Evolutionary conservation across 2,113 vertebrate species (phyloP), one percentile per base, ranked within the genome.

Genomic region (Marmota flaviventris): DNA sequence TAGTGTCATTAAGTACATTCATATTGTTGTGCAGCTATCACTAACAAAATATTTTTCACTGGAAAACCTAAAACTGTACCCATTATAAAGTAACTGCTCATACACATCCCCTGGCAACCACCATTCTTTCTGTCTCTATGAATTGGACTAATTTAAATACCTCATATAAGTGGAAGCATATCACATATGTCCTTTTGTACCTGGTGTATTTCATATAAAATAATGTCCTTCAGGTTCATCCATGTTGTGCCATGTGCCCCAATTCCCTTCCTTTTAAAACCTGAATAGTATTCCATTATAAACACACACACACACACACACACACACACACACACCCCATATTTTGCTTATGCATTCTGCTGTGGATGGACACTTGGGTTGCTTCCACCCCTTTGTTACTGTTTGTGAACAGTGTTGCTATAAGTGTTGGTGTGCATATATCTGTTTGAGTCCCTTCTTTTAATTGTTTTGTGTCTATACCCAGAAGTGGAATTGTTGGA

Each of bases 171-270:
- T 39, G 4, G 29, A 83, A 89, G 84, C 13, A 94, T 79, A 39
- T 8, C 73, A 45, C 45, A 78, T 89, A 70, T 73, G 34, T 77
- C 29, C 1, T 73, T 91, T 91, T 78, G 32, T 75, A 20, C 16
- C 34, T 89, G 48, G 18, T 16, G 58, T 95, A 89, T 91, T 91
- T 95, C 34, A 87, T 32, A 72, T 84, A 58, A 61, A 2, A 45
- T 17, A 58, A 32, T 39, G 1, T 87, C 39, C 4, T 91, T 13
- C 86, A 53, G 65, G 53, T 73, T 91, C 24, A 75, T 79, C 32
- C 20, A 25, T 78, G 25, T 67, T 90, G 17, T 77, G 78, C 2
- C 65, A 85, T 56, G 17, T 69, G 13, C 88, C 17, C 37, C 22
- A 58, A 88, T 67, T 81, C 75, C 29, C 51, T 90, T 24, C 24